Evolutionary conservation across 2,888 invertebrate genomes (phyloP), one percentile per base, ranked within the genome.

Genomic region (Trilocha varians): DNA sequence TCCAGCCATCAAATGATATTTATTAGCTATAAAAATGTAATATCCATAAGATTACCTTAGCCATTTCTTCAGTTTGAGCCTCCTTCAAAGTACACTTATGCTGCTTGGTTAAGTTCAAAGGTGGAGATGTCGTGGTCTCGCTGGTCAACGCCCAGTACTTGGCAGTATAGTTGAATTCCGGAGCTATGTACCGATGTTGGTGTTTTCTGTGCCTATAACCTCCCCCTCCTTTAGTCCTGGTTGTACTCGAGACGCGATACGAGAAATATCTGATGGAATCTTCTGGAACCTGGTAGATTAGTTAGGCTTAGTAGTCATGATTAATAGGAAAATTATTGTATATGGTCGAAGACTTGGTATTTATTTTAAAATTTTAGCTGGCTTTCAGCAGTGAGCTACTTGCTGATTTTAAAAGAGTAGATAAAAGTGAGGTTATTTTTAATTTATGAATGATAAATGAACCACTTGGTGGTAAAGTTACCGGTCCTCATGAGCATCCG

Each of bases 111-210:
- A 50, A 55, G 40, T 82, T 78, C 0, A 59, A 45, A 2, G 65
- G 60, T 1, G 77, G 69, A 2, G 70, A 57, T 1, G 70, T 65
- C 0, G 84, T 80, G 4, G 82, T 78, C 57, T 84, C 84, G 44
- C 83, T 83, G 45, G 83, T 79, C 13, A 84, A 52, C 0, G 84
- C 82, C 85, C 84, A 84, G 56, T 85, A 84, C 40, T 79, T 78
- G 3, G 78, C 82, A 0, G 85, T 84, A 52, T 79, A 76, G 60
- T 84, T 84, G 44, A 84, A 80, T 50, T 84, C 85, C 0, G 85
- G 85, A 0, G 84, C 84, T 41, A 86, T 70, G 56, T 86, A 85
- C 32, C 84, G 70, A 43, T 85, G 84, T 45, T 85, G 84, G 38
- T 83, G 78, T 41, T 84, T 83, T 40, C 80, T 65, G 43, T 78